Evolutionary conservation across 2,113 vertebrate species (phyloP), one percentile per base, ranked within the genome.

Genomic region (Eublepharis macularius): DNA sequence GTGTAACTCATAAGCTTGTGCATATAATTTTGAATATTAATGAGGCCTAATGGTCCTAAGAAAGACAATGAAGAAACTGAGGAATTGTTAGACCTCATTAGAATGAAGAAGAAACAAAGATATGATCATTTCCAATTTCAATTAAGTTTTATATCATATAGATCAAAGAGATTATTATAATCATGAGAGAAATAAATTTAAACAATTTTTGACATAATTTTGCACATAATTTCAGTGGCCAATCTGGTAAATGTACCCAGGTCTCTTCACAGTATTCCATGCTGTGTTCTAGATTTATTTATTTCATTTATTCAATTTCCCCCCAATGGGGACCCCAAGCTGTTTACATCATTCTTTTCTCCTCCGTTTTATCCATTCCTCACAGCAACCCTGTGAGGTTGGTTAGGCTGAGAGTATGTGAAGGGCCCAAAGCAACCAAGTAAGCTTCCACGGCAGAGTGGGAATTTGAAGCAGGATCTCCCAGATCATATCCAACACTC

Each of bases 121-220:
- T 76, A 47, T 21, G 24, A 60, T 72, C 66, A 43, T 34, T 54
- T 49, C 36, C 83, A 51, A 45, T 57, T 70, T 72, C 76, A 85
- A 60, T 79, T 70, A 51, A n/a, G 45, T 32, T 72, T 85, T 69
- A 70, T 69, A 70, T 43, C 65, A 78, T 29, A 43, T 36, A 85
- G 75, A 78, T 69, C 63, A 84, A 41, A 65, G 49, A 47, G 21
- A 54, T 14, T 41, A 78, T 78, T 69, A 69, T 84, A 69, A 84
- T 70, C 16, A 68, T 70, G 45, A 21, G 66, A 36, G 72, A 76
- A 84, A 45, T 84, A 85, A 85, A 19, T n/a, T 51, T 51, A n/a
- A n/a, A n/a, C n/a, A n/a, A n/a, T n/a, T n/a, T n/a, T n/a, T n/a
- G n/a, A 47, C 43, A 34, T 24, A 69, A 21, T 34, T 49, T 51